Percentiles rank a stretch among this genome's conserved stretches.
phyloP scores from a whole-genome alignment of 2,888 invertebrate species.

The Sminthurinus aureus region DNA sequence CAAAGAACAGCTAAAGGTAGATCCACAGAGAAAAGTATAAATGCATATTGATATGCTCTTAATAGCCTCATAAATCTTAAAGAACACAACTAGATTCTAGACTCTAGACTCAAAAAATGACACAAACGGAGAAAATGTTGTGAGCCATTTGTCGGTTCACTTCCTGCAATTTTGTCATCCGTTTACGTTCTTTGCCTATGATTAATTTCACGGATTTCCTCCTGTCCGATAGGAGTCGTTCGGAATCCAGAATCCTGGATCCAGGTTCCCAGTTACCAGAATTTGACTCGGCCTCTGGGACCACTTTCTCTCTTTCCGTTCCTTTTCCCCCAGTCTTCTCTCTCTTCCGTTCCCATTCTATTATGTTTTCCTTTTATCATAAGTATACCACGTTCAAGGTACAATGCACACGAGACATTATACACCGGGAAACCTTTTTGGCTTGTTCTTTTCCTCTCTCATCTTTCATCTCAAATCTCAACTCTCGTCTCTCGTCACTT shows the following conservation, averaged over 20 bases:
- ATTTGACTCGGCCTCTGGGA: not conserved
- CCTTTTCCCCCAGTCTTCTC: not conserved
- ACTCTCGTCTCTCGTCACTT: not conserved
- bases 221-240: conserved; percentile 31
- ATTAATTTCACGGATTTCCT: conserved; percentile 40
- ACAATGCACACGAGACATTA: no score
- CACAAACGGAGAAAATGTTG: conserved; percentile 9
- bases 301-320: conserved; percentile 2
- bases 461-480: not conserved
- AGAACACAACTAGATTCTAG: not conserved
- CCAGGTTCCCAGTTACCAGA: not conserved
- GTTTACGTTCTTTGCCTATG: conserved; percentile 31
- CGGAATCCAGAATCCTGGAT: no score
- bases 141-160: conserved; percentile 29
- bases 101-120: no score
- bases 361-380: no score
- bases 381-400: no score
- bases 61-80: conserved; percentile 29
- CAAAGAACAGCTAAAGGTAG: not conserved
- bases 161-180: conserved; percentile 18
- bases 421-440: no score
- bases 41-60: conserved; percentile 18
- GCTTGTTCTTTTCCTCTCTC: not conserved
- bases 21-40: not conserved
- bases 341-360: not conserved